phyloP scores from a whole-genome alignment of 2,797 vertebrate genomes.

The Esox masquinongy region DNA sequence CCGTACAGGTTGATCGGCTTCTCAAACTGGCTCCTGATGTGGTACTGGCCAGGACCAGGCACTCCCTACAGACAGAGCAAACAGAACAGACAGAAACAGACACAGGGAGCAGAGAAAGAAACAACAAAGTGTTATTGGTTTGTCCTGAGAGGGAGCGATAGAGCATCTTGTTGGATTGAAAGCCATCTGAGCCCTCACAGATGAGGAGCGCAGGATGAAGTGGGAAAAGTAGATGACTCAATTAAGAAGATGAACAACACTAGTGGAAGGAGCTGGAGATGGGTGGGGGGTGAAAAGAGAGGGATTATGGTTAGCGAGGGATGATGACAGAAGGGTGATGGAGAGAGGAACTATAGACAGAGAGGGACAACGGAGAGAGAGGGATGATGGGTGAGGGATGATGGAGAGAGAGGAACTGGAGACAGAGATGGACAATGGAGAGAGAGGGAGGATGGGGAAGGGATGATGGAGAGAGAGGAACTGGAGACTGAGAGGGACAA shows the following conservation, averaged over 20 bases:
- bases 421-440: neutral
- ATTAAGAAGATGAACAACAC: conserved; percentile 22
- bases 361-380: no score
- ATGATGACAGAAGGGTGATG: neutral
- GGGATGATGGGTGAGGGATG: no score
- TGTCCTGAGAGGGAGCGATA: neutral
- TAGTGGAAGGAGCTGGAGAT: neutral
- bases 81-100: conserved; percentile 6
- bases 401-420: conserved; percentile 4
- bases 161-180: neutral
- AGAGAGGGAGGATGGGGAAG: neutral
- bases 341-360: neutral
- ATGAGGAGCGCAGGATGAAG: neutral
- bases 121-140: neutral
- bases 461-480: neutral
- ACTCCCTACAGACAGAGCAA: conserved; percentile 57
- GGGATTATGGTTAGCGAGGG: neutral
- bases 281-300: neutral
- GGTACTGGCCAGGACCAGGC: conserved; percentile 69
- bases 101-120: neutral
- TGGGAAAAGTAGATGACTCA: conserved; percentile 11
- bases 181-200: conserved; percentile 4
- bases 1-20: conserved; percentile 32
- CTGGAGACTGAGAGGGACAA: no score
- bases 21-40: conserved; percentile 73